Evolutionary conservation across 2,113 vertebrate genomes (phyloP).

Genomic region (Polyodon spathula): DNA sequence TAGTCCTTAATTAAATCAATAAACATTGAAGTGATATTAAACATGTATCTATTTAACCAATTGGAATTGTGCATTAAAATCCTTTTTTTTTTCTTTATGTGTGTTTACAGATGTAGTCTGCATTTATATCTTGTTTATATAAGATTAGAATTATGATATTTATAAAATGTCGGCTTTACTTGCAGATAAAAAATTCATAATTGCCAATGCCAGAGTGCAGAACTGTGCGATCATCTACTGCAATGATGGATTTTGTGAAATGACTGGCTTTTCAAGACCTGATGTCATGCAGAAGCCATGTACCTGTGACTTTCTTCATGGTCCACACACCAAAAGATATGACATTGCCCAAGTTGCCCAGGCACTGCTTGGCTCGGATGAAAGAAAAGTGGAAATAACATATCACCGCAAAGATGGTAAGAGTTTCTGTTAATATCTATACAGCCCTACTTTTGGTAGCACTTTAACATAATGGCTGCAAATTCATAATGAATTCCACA

Average conservation of each 20-base stretch:
- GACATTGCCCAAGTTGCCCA: constrained; percentile 84
- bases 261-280: constrained; percentile 94
- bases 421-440: constrained; percentile 21
- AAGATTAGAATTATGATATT: no score
- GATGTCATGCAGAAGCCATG: constrained; percentile 98
- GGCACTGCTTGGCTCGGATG: constrained; percentile 85
- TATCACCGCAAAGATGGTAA: constrained; percentile 97
- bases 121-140: no score
- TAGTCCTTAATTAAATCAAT: no score
- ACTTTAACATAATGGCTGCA: no score
- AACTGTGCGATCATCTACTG: constrained; percentile 98
- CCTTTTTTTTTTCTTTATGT: no score
- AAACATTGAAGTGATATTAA: no score
- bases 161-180: constrained; percentile 25
- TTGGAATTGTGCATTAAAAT: no score
- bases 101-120: no score
- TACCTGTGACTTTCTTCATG: constrained; percentile 95
- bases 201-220: constrained; percentile 94
- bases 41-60: no score
- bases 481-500: no score
- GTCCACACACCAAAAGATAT: constrained; percentile 79
- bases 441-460: neutral
- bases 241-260: constrained; percentile 97
- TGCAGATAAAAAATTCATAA: constrained; percentile 97
- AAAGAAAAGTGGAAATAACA: constrained; percentile 91